Percentiles rank a stretch among this genome's conserved stretches.
phyloP scores from a whole-genome alignment of 2,113 vertebrate genomes.

The Laticauda laticaudata region DNA sequence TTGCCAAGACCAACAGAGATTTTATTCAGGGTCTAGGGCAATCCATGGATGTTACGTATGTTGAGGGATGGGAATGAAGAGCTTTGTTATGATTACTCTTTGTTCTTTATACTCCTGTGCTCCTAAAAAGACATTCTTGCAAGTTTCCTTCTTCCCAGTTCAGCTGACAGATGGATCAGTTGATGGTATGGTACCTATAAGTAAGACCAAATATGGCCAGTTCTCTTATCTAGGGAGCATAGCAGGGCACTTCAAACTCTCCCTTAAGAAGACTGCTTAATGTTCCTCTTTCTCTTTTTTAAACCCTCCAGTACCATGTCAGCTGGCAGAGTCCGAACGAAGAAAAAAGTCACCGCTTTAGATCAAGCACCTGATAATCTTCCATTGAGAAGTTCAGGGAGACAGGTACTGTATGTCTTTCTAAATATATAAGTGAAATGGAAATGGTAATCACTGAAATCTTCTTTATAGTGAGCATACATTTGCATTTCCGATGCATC shows the following conservation, averaged over 20 bases:
- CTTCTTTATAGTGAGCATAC: neutral
- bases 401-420: constrained; percentile 74
- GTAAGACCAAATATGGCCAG: neutral
- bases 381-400: constrained; percentile 85
- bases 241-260: neutral
- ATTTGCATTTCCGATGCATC: neutral
- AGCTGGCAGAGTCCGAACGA: constrained; percentile 74
- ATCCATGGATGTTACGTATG: neutral
- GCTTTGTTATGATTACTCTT: neutral
- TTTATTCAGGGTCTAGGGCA: neutral
- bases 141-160: neutral
- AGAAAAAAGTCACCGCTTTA: constrained; percentile 77
- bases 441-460: no score
- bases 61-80: no score
- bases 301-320: constrained; percentile 72
- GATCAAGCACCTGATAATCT: constrained; percentile 80
- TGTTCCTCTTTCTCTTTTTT: neutral
- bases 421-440: neutral
- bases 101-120: neutral
- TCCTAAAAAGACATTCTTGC: neutral
- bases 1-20: neutral
- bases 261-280: neutral
- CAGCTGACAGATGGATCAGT: neutral
- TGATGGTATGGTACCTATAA: neutral
- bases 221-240: neutral